Conservation (phyloP, 2,113 vertebrate species). For the Ameiurus melas region DNA sequence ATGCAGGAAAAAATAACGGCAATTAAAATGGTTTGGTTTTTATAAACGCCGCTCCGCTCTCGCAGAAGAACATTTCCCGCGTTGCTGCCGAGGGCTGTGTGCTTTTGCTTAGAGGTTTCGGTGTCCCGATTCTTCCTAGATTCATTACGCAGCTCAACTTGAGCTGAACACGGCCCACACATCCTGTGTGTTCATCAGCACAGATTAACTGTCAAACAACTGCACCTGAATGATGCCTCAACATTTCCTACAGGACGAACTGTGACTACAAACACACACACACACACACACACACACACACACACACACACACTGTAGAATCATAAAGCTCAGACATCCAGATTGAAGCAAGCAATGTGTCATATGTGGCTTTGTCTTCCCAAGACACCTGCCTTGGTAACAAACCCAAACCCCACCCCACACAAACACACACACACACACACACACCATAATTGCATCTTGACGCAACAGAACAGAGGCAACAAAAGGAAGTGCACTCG, state of each 20-base stretch:
- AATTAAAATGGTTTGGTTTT: not conserved
- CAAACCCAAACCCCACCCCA: not conserved
- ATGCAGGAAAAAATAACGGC: not conserved
- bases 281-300: conserved; percentile 11
- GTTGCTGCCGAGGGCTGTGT: not conserved
- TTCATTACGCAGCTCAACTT: not conserved
- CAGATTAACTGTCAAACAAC: conserved; percentile 49
- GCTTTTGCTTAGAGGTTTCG: conserved; percentile 9
- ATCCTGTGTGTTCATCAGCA: conserved; percentile 31
- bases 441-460: conserved; percentile 43
- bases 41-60: not conserved
- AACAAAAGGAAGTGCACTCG: conserved; percentile 48
- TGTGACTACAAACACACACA: conserved; percentile 22
- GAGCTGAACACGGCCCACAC: conserved; percentile 14
- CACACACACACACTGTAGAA: conserved; percentile 10
- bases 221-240: not conserved
- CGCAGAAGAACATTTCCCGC: not conserved
- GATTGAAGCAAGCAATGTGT: conserved; percentile 1
- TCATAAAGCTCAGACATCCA: conserved; percentile 3
- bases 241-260: conserved; percentile 8
- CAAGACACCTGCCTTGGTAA: conserved; percentile 41
- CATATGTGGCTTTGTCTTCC: conserved; percentile 42
- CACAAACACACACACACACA: not conserved
- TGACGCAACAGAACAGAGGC: conserved; percentile 26
- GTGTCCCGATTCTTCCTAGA: too few relatives aligned